These are phyloP conservation scores for Puma concolor DNA, from an alignment of 2,113 vertebrate genomes.

Conservation along the genomic window DNA sequence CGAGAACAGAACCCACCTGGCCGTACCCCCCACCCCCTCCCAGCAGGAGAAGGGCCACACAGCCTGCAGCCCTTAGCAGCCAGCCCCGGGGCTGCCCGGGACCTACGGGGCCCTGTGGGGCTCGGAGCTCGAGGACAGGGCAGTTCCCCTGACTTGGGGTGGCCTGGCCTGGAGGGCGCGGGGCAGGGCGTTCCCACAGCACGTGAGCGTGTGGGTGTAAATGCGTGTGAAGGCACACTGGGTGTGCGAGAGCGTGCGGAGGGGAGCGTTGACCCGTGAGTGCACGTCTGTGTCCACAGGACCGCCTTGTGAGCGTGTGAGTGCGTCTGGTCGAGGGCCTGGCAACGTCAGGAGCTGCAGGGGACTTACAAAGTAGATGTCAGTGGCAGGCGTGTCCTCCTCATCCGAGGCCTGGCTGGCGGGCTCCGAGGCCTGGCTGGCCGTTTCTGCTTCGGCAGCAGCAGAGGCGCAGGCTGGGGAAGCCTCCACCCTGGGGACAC, in stretches of 20 bases:
- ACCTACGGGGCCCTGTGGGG: neutral
- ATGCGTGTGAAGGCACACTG: fast-evolving
- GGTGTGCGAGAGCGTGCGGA: no score
- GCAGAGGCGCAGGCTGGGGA: constrained; percentile 83
- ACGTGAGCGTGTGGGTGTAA: neutral
- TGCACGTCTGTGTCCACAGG: neutral
- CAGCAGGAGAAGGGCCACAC: fast-evolving
- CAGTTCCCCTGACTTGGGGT: neutral
- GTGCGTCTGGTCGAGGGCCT: fast-evolving
- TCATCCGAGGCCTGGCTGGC: constrained; percentile 97
- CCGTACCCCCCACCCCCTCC: neutral
- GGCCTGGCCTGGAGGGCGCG: fast-evolving
- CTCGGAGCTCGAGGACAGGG: neutral
- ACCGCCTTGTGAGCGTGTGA: neutral
- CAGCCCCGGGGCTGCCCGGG: neutral
- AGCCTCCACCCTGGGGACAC: constrained; percentile 86
- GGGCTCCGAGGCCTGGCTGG: constrained; percentile 94
- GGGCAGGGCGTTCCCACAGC: fast-evolving
- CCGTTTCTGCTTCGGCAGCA: constrained; percentile 87
- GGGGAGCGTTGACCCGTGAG: neutral
- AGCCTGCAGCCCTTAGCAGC: neutral
- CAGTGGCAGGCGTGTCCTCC: constrained; percentile 94
- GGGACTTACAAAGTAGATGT: constrained; percentile 97
- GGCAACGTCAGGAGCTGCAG: fast-evolving
- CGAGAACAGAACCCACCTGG: fast-evolving